phyloP scores from a whole-genome alignment of 1,140 invertebrate genomes.

The Papilio glaucus region DNA sequence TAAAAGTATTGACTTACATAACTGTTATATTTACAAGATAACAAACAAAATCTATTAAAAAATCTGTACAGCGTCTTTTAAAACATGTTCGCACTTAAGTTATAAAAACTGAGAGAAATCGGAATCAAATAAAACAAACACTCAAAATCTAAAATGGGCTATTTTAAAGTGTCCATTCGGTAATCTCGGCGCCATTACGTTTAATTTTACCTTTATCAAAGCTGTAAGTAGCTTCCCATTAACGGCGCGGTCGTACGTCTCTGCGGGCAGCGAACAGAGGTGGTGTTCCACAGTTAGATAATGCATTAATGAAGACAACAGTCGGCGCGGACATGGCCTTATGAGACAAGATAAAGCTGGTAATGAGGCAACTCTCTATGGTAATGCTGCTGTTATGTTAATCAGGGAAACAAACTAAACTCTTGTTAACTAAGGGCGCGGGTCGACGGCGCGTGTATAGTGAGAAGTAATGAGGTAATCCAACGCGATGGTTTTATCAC shows the following conservation, averaged over 20 bases:
- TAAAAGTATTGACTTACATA: no score
- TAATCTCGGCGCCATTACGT: conserved; percentile 13
- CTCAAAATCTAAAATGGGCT: neutral
- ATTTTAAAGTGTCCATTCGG: conserved; percentile 24
- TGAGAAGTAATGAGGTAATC: neutral
- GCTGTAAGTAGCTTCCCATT: conserved; percentile 12
- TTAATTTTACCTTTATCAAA: conserved; percentile 18
- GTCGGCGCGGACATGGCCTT: neutral
- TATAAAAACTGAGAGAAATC: neutral
- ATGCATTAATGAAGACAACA: conserved; percentile 46
- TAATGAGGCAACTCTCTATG: conserved; percentile 40
- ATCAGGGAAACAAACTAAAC: conserved; percentile 13
- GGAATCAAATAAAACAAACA: neutral
- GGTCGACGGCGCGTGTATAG: neutral
- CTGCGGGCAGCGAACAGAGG: neutral
- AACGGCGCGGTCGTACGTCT: neutral
- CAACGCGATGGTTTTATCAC: neutral
- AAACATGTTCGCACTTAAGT: neutral
- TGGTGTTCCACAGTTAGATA: conserved; percentile 44
- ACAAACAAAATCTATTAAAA: no score
- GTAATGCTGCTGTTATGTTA: conserved; percentile 27
- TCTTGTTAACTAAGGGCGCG: neutral
- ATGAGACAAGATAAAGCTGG: conserved; percentile 19
- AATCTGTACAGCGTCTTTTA: no score
- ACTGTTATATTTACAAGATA: no score